Evolutionary conservation across 1,140 invertebrate genomes (phyloP), one percentile per base, ranked within the genome.

Genomic region (Drosophila orena): DNA sequence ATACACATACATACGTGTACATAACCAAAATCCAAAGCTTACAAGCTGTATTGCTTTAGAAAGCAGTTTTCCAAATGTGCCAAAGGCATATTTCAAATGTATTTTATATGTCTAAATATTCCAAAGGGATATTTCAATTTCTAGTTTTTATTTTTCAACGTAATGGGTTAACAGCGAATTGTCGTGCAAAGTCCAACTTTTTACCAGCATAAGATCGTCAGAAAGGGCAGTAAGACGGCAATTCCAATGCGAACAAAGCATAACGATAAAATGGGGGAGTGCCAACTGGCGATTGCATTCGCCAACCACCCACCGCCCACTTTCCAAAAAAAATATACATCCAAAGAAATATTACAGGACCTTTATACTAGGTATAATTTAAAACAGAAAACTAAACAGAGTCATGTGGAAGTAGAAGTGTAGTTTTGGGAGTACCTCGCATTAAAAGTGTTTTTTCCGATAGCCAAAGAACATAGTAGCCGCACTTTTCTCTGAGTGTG

Each of bases 211-310:
- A 56, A 57, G 42, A 68, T 68, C 47, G 30, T n/a, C 46, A 20
- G 35, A 12, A 30, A 20, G 38, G 38, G 61, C 14, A 14, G 11
- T 30, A 10, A 10, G 12, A 11, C 20, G 10, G 20, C 10, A 6
- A 30, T 5, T 22, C 47, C 43, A 55, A 52, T 27, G 59, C 38
- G 60, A 78, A 73, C 77, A 78, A 83, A 83, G 79, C 64, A 68
- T 60, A 79, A 49, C 43, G 79, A 78, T 68, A 43, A 68, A 81
- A 46, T 11, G 49, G 22, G 37, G 55, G 54, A 74, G 46, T 50
- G 62, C 35, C 53, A 77, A 52, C n/a, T 17, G 54, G 47, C 44
- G 50, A 53, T 40, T 46, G 72, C 72, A 68, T 49, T 54, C 37
- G 30, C 17, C 44, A 44, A 53, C 69, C 50, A 58, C 14, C 40